Conservation (phyloP, 2,888 invertebrate genomes). For the Orthonevra nobilis region DNA sequence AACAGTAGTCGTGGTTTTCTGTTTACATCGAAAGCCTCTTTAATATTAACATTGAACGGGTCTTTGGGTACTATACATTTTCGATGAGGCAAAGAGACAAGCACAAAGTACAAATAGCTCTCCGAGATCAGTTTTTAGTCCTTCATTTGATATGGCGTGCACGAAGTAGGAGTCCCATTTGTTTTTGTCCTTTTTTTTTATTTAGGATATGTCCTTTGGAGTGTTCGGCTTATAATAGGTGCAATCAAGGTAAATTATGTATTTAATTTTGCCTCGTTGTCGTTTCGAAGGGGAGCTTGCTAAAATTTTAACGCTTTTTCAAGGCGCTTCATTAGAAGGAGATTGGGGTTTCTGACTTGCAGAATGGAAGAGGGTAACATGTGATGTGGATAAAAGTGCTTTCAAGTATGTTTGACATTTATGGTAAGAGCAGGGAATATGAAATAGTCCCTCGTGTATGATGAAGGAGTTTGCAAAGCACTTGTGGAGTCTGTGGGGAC, state of each 20-base stretch:
- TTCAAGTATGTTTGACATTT: constrained; percentile 19
- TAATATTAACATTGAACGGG: background rate
- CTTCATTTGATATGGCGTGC: constrained; percentile 4
- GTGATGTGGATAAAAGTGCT: constrained; percentile 22
- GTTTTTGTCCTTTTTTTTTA: no score
- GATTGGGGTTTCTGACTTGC: background rate
- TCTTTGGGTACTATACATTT: background rate
- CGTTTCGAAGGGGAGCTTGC: background rate
- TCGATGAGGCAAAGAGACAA: background rate
- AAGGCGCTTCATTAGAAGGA: constrained; percentile 19
- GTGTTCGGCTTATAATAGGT: constrained; percentile 4
- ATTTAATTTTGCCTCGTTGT: constrained; percentile 43
- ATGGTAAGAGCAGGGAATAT: constrained; percentile 36
- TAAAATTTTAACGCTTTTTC: no score
- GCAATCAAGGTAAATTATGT: constrained; percentile 52
- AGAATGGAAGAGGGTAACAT: background rate
- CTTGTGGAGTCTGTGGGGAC: no score
- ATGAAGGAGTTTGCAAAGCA: no score
- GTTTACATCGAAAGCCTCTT: constrained; percentile 12
- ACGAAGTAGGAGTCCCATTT: no score
- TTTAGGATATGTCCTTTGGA: constrained; percentile 17
- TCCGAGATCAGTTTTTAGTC: constrained; percentile 26
- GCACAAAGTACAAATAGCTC: background rate
- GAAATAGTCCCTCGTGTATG: constrained; percentile 10
- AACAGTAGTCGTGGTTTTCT: constrained; percentile 12